These are phyloP conservation scores for Euura saliciscinereae DNA, from an alignment of 1,140 invertebrate species.

Conservation along the genomic window DNA sequence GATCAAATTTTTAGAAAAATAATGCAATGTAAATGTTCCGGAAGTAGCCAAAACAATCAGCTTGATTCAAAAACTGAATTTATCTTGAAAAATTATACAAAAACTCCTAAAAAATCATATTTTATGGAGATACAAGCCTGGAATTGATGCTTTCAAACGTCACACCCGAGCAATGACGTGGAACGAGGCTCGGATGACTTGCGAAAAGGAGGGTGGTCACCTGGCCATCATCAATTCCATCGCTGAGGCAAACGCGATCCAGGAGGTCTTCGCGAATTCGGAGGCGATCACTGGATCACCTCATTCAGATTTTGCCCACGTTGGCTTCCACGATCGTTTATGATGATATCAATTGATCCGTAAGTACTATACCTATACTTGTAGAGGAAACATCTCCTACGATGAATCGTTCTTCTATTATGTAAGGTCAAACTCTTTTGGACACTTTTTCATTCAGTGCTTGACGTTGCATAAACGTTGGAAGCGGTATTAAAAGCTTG, in stretches of 20 bases:
- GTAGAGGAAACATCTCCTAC: no score
- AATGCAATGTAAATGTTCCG: background rate
- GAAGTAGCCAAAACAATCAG: background rate
- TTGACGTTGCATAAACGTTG: no score
- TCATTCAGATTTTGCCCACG: conserved; percentile 34
- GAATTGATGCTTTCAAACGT: background rate
- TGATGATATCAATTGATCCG: no score
- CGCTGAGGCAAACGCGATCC: conserved; percentile 35
- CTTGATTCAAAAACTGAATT: no score
- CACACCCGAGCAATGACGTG: conserved; percentile 9
- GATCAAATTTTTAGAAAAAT: background rate
- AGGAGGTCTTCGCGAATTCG: conserved; percentile 26
- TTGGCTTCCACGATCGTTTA: conserved; percentile 50
- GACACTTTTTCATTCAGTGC: no score
- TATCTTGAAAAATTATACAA: background rate
- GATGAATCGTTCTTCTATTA: no score
- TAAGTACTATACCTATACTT: no score
- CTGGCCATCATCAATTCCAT: conserved; percentile 26
- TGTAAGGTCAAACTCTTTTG: no score
- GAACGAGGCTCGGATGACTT: conserved; percentile 20
- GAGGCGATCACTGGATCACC: background rate
- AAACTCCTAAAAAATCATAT: background rate
- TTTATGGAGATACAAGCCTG: background rate
- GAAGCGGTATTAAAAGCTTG: no score
- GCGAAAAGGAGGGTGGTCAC: conserved; percentile 21